Conservation (phyloP, 2,797 vertebrate genomes). For the Myiotriccus ornatus region DNA sequence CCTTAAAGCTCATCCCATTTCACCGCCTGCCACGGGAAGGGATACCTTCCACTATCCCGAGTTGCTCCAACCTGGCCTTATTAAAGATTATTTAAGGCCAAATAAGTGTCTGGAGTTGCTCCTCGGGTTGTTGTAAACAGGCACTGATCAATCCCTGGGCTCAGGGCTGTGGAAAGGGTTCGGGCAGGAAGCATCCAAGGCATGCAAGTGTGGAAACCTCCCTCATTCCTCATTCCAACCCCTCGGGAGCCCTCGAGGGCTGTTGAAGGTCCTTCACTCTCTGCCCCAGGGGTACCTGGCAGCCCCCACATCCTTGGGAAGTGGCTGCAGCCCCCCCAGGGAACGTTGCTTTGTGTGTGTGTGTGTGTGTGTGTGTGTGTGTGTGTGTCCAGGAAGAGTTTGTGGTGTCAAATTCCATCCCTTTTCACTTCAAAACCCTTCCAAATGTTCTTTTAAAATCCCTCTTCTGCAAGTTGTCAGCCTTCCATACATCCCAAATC, state of each 20-base stretch:
- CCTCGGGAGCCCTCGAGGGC: neutral
- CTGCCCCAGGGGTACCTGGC: neutral
- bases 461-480: neutral
- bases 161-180: neutral
- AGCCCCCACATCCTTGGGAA: neutral
- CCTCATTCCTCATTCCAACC: neutral
- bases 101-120: neutral
- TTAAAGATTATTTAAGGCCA: neutral
- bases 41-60: too few relatives aligned
- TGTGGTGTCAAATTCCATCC: neutral
- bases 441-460: neutral
- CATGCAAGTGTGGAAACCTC: neutral
- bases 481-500: neutral
- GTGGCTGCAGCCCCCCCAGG: neutral
- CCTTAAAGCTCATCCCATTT: neutral
- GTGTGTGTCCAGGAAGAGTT: neutral
- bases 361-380: fast-evolving
- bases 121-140: neutral
- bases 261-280: neutral
- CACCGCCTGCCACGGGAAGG: neutral
- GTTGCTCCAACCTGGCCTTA: neutral
- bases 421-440: neutral
- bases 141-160: neutral
- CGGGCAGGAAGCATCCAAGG: neutral
- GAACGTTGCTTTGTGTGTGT: fast-evolving